Percentiles rank a stretch among this genome's conserved stretches.
Evolutionary conservation across 2,797 vertebrate species (phyloP).

Genomic region (Gymnodraco acuticeps): DNA sequence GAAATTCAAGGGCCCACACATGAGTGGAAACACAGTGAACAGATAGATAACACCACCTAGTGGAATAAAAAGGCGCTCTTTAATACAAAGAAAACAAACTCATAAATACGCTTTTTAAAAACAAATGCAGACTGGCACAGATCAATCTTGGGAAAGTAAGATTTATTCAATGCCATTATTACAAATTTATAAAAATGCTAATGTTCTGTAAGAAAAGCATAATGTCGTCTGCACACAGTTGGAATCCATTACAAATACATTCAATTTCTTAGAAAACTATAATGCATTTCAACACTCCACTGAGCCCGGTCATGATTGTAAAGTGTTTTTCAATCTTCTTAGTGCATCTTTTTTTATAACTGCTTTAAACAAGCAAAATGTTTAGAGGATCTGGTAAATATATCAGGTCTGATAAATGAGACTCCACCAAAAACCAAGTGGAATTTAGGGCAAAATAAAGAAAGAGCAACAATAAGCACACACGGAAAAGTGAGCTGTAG

Average conservation of each 20-base stretch:
- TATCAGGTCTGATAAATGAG: constrained; percentile 30
- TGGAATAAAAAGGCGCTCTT: constrained; percentile 26
- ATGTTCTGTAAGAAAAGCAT: constrained; percentile 75
- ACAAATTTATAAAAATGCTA: constrained; percentile 82
- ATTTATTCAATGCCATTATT: constrained; percentile 83
- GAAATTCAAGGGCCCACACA: constrained; percentile 44
- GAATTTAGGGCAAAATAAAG: constrained; percentile 33
- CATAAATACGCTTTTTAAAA: neutral
- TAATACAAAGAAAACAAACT: neutral
- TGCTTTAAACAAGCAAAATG: constrained; percentile 49
- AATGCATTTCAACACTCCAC: constrained; percentile 65
- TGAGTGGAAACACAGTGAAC: neutral
- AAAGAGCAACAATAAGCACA: constrained; percentile 18
- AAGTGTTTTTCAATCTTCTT: constrained; percentile 50
- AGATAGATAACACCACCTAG: constrained; percentile 54
- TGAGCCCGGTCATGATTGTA: constrained; percentile 59
- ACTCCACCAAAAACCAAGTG: constrained; percentile 39
- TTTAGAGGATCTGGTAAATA: constrained; percentile 50
- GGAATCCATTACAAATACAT: constrained; percentile 83
- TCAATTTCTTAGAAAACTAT: constrained; percentile 80
- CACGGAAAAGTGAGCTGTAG: constrained; percentile 18
- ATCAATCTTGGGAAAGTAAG: constrained; percentile 75
- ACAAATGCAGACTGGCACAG: constrained; percentile 13
- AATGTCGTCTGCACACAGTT: constrained; percentile 63
- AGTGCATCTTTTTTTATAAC: constrained; percentile 64